Conservation (phyloP, 2,888 invertebrate genomes). For the Eupithecia inturbata region DNA sequence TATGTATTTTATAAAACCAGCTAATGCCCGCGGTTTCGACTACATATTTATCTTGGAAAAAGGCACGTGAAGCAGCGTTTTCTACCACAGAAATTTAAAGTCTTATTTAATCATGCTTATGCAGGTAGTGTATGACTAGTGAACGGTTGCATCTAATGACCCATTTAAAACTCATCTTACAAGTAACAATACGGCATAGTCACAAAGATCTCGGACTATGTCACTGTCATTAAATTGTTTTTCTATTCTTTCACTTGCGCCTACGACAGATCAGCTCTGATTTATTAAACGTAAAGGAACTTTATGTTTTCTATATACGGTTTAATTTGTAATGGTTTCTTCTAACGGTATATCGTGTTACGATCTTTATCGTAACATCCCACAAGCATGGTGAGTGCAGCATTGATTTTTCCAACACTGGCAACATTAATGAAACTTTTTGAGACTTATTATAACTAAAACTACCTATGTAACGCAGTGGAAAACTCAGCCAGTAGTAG, state of each 20-base stretch:
- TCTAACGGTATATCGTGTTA: constrained; percentile 27
- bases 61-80: neutral
- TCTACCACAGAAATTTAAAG: neutral
- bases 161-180: constrained; percentile 45
- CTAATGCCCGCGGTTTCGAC: too few species aligned
- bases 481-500: neutral
- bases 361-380: constrained; percentile 16
- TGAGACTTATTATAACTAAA: neutral
- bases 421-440: neutral
- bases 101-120: neutral
- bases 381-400: constrained; percentile 16
- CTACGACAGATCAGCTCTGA: constrained; percentile 23
- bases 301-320: constrained; percentile 6
- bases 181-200: constrained; percentile 53
- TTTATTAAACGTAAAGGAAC: constrained; percentile 7
- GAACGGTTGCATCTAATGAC: constrained; percentile 2
- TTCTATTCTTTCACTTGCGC: constrained; percentile 54
- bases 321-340: constrained; percentile 1
- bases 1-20: too few species aligned
- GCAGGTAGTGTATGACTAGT: neutral
- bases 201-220: constrained; percentile 52
- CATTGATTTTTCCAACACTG: neutral
- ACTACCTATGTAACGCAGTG: neutral
- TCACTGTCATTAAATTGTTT: constrained; percentile 64
- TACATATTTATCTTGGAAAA: neutral